phyloP scores from a whole-genome alignment of 2,113 vertebrate genomes.

The Pterophyllum scalare region DNA sequence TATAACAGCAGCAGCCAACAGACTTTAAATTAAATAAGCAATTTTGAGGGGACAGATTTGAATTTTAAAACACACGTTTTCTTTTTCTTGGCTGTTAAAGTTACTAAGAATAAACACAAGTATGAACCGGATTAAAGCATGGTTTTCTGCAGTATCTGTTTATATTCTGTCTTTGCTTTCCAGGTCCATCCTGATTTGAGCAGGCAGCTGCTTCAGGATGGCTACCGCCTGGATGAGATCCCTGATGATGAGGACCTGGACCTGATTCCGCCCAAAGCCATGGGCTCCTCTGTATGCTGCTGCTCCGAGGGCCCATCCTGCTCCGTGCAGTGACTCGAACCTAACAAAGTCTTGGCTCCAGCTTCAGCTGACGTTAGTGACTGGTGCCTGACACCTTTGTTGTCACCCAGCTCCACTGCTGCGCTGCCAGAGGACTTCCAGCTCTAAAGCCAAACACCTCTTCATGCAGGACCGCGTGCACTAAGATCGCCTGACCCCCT shows the following conservation, averaged over 20 bases:
- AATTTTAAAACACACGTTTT: too few relatives aligned
- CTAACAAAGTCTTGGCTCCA: constrained; percentile 2
- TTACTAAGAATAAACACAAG: too few relatives aligned
- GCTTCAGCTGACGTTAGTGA: constrained; percentile 22
- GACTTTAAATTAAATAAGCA: not conserved
- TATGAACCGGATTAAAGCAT: not conserved
- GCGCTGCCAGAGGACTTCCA: constrained; percentile 50
- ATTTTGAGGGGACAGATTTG: rapidly evolving
- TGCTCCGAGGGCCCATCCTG: constrained; percentile 84
- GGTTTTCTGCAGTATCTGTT: not conserved
- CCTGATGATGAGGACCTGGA: constrained; percentile 97
- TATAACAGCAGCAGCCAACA: not conserved
- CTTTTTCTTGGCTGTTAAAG: too few relatives aligned
- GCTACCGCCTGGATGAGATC: constrained; percentile 95
- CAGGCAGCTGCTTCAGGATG: constrained; percentile 92
- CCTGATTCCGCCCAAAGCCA: constrained; percentile 94
- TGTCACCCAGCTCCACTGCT: constrained; percentile 32
- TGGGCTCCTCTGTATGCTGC: constrained; percentile 87
- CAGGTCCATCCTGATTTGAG: constrained; percentile 95
- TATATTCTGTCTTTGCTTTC: constrained; percentile 14
- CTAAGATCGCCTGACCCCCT: constrained; percentile 1
- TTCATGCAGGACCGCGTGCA: constrained; percentile 16
- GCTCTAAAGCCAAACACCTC: constrained; percentile 42
- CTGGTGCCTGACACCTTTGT: constrained; percentile 33
- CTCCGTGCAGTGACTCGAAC: constrained; percentile 76